phyloP scores from a whole-genome alignment of 2,888 invertebrate species.

The Mayetiola destructor region DNA sequence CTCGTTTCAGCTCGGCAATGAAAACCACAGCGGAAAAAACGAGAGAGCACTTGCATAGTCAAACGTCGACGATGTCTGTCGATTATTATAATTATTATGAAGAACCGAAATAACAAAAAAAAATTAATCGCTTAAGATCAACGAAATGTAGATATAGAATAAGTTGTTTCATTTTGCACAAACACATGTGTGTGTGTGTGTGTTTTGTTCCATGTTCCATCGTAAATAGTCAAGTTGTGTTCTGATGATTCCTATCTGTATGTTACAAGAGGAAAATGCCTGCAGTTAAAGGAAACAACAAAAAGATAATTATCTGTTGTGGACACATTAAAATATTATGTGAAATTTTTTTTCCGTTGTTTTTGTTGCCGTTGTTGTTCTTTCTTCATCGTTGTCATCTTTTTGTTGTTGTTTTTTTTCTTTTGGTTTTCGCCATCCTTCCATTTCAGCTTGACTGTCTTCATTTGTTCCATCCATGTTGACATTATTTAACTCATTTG shows the following conservation, averaged over 20 bases:
- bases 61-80: not conserved
- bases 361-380: not conserved
- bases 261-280: conserved; percentile 9
- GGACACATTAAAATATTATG: conserved; percentile 13
- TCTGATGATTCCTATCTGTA: not conserved
- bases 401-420: not conserved
- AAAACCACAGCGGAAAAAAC: too few relatives aligned
- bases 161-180: not conserved
- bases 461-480: too few relatives aligned
- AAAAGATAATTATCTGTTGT: conserved; percentile 15
- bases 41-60: not conserved
- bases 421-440: not conserved
- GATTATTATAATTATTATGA: conserved; percentile 2
- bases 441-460: not conserved
- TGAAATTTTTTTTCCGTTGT: conserved; percentile 6
- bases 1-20: too few relatives aligned
- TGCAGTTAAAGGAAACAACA: conserved; percentile 15
- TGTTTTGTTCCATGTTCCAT: not conserved
- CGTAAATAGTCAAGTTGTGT: not conserved
- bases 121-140: not conserved
- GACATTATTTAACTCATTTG: not conserved
- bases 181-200: not conserved
- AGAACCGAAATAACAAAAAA: not conserved
- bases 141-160: conserved; percentile 8
- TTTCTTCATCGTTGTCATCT: not conserved